Evolutionary conservation across 2,888 invertebrate species (phyloP).

Genomic region (Lasioglossum zephyrum): DNA sequence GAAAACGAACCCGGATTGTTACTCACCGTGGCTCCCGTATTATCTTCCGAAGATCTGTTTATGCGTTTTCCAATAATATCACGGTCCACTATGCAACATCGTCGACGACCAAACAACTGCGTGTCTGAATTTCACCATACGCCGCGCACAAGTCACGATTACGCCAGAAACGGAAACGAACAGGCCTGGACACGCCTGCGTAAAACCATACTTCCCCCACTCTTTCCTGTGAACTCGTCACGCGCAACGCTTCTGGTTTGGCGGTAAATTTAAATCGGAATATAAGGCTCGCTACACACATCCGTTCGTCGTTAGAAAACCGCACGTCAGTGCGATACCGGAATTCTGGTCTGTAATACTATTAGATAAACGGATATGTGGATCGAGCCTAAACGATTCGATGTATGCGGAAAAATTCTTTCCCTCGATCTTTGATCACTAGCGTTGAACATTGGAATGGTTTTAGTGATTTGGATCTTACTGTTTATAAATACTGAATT

Average conservation of each 20-base stretch:
- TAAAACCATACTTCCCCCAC: constrained; percentile 3
- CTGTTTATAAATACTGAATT: constrained; percentile 15
- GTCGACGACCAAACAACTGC: constrained; percentile 62
- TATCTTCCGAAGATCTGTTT: constrained; percentile 67
- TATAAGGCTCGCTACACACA: not conserved
- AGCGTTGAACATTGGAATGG: not conserved
- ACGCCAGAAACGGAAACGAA: constrained; percentile 54
- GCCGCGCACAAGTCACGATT: constrained; percentile 58
- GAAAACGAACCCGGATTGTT: constrained; percentile 50
- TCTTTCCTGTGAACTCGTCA: not conserved
- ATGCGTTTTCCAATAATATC: constrained; percentile 61
- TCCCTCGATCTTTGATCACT: not conserved
- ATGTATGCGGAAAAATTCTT: not conserved
- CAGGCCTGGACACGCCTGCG: constrained; percentile 27
- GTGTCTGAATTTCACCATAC: constrained; percentile 45
- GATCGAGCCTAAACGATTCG: no score
- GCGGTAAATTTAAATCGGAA: constrained; percentile 19
- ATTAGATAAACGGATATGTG: no score
- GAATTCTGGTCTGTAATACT: no score
- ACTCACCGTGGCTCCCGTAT: constrained; percentile 63
- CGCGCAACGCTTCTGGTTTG: constrained; percentile 33
- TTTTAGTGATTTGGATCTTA: not conserved
- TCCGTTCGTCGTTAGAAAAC: no score
- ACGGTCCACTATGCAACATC: constrained; percentile 62
- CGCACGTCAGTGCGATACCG: no score